Evolutionary conservation across 1,140 invertebrate genomes (phyloP).

Genomic region (Drosophila takahashii): DNA sequence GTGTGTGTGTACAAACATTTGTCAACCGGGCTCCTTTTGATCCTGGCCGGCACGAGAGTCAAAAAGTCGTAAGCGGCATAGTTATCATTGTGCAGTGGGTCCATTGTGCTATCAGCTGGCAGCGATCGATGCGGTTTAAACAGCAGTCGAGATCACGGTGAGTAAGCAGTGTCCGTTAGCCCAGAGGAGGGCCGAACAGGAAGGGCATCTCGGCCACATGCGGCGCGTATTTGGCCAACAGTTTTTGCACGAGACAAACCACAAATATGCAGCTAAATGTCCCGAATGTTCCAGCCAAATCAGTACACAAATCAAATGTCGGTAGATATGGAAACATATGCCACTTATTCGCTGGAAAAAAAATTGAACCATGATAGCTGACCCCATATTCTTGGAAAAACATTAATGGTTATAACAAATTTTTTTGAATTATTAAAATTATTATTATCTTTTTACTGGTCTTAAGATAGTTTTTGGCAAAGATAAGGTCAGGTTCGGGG

Average conservation of each 20-base stretch:
- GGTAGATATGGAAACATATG: constrained; percentile 41
- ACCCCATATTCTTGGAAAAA: constrained; percentile 4
- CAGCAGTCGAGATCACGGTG: constrained; percentile 54
- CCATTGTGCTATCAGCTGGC: constrained; percentile 80
- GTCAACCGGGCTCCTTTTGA: constrained; percentile 77
- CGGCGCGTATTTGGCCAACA: constrained; percentile 75
- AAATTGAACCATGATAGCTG: constrained; percentile 7
- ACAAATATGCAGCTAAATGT: constrained; percentile 60
- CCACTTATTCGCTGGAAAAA: constrained; percentile 15
- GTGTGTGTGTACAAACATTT: constrained; percentile 75
- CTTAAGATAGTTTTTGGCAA: too few species aligned
- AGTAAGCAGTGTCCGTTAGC: constrained; percentile 41
- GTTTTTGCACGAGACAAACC: constrained; percentile 68
- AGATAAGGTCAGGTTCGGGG: too few species aligned
- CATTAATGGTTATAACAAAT: too few species aligned
- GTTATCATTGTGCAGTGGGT: constrained; percentile 70
- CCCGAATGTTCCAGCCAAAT: constrained; percentile 34
- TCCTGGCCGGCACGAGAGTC: constrained; percentile 73
- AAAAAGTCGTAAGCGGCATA: constrained; percentile 76
- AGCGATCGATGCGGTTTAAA: constrained; percentile 77
- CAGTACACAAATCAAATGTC: constrained; percentile 50
- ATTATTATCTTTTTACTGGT: too few species aligned
- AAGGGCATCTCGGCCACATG: constrained; percentile 59
- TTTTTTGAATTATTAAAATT: too few species aligned
- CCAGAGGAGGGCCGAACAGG: constrained; percentile 6